Evolutionary conservation across 2,797 vertebrate genomes (phyloP).

Genomic region (Sebastes umbrosus): DNA sequence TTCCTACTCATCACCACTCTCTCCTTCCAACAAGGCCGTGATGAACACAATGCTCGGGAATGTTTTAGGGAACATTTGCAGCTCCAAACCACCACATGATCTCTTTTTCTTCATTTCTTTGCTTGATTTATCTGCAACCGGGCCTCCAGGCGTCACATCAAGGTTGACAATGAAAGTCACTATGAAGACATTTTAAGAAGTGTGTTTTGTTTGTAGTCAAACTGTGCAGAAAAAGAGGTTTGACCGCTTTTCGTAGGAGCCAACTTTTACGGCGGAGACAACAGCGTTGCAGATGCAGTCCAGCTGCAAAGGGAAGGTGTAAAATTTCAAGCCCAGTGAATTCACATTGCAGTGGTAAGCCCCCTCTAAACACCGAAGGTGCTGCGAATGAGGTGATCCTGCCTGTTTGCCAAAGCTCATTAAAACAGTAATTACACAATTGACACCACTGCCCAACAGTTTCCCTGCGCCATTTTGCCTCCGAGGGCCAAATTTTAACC

Average conservation of each 20-base stretch:
- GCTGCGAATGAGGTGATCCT: constrained; percentile 54
- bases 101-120: background rate
- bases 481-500: constrained; percentile 63
- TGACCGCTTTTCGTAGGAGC: constrained; percentile 40
- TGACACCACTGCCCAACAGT: constrained; percentile 69
- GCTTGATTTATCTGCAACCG: background rate
- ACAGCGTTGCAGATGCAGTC: constrained; percentile 94
- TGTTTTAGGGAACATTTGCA: constrained; percentile 14
- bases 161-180: background rate
- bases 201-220: constrained; percentile 57
- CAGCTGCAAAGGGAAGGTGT: constrained; percentile 91
- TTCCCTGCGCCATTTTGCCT: constrained; percentile 4
- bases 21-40: constrained; percentile 45
- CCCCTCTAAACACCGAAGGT: constrained; percentile 75
- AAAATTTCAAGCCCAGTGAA: constrained; percentile 88
- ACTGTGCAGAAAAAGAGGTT: constrained; percentile 70
- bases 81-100: background rate
- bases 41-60: constrained; percentile 40
- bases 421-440: constrained; percentile 81
- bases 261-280: constrained; percentile 84
- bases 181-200: constrained; percentile 29
- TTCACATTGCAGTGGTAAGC: constrained; percentile 82
- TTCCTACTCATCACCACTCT: constrained; percentile 75
- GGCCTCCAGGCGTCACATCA: background rate
- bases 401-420: constrained; percentile 74